Base-by-base conservation (phyloP, 1,140 invertebrate genomes). In the Pogonognathellus flavescens region DNA sequence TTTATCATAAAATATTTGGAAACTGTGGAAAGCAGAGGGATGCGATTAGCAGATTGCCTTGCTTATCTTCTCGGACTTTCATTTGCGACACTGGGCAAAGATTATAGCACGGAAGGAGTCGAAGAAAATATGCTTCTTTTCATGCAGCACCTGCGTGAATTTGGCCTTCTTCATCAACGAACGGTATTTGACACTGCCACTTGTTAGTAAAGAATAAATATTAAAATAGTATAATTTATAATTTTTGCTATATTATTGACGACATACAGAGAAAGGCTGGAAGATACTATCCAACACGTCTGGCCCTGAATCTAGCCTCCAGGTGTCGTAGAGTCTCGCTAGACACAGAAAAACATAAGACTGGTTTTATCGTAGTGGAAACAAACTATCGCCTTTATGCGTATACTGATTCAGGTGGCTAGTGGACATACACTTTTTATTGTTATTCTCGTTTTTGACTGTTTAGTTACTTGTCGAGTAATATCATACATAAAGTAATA, bases 361-460 rank as follows among this genome's bases (percentile, higher is more conserved):
- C 93, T 88, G 97, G 97, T 20, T 98, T 97, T 90, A 95, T 99
- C 83, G 92, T 99, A 72, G 96, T 99, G 16, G 98, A 99, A 93
- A 99, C 98, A 22, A 99, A 99, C 93, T 99, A 98, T 90, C 92
- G 97, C 88, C 94, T 99, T 20, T 99, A 99, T 91, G 98, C 97
- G 13, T 99, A 99, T 90, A 98, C 97, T 81, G 95, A 97, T 91
- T 98, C 97, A 31, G 88, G 88, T 88, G 81, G 0, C 20, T 62
- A 70, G n/a, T 3, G 14, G 7, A n/a, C 11, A 25, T 13, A 70
- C 1, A 20, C 4, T 62, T 10, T 53, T 49, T 41, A n/a, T n/a
- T n/a, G n/a, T n/a, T n/a, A n/a, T n/a, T n/a, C n/a, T n/a, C n/a
- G n/a, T n/a, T n/a, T n/a, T n/a, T n/a, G n/a, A n/a, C n/a, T n/a